Evolutionary conservation across 2,113 vertebrate species (phyloP), one percentile per base, ranked within the genome.

Genomic region (Clupea harengus): DNA sequence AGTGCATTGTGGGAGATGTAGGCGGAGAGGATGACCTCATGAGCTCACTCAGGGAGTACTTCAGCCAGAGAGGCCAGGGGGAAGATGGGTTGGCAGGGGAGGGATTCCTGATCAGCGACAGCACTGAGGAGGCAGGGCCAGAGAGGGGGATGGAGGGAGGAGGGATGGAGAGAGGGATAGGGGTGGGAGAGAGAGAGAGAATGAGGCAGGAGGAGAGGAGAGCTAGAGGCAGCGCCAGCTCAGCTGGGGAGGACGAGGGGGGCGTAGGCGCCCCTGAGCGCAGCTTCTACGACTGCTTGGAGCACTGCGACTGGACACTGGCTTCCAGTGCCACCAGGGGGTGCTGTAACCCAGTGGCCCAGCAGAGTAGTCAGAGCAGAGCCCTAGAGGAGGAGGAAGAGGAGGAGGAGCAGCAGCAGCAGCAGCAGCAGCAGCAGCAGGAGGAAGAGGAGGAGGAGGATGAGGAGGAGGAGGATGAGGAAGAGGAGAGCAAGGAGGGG

Each of bases 1-100:
- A 78, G 28, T 78, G 72, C 28, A 44, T 15, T 6, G 20, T 78
- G 72, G 72, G 72, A 78, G 28, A 78, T 17, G 72, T 78, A 72
- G 64, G 93, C 90, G 93, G 96, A 96, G 96, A 97, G 86, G 97
- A 99, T 86, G 97, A 99, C 92, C 94, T 99, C 89, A 96, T 99
- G 93, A 97, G 96, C 81, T 97, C 96, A 84, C 95, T 99, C 91
- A 97, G 96, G 94, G 96, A 97, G 92, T 97, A 97, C 94, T 94
- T 98, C 95, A 96, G 94, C 87, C 94, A 96, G 89, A 96, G 96
- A 39, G 94, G 96, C 93, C 60, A 45, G 25, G 82, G 86, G 93
- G 94, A 95, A 93, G 93, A 89, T 91, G 90, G 89, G 87, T 90
- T 89, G 95, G 94, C 91, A 89, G 90, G 90, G 90, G 93, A 15